Base-by-base conservation (phyloP, 2,888 invertebrate genomes). In the Adela reaumurella region DNA sequence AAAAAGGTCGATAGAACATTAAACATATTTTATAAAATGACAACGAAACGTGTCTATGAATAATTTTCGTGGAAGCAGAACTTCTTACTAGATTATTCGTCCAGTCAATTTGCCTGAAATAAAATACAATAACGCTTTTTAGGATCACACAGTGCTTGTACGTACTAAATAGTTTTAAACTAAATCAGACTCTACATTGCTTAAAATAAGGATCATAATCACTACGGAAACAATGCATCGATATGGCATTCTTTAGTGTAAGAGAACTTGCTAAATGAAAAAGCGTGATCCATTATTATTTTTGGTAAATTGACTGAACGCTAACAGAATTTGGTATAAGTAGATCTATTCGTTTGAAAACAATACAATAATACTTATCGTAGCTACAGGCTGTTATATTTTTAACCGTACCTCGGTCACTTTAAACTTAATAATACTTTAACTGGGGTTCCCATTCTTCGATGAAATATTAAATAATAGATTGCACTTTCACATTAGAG, bases 391-490 rank as follows among this genome's bases (percentile, higher is more conserved):
- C 14, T 35, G 4, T 70, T 74, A 77, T 77, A 78, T 77, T 74
- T 78, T 63, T 68, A 74, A 77, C 77, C 77, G 35, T 35, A 70
- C 64, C 60, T 63, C 70, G 78, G 78, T 76, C 72, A 64, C 68
- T 68, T 74, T 77, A 77, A 77, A 76, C 73, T 73, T 77, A 78
- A 76, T 78, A 78, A 78, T 78, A 78, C 78, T 78, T 74, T 74
- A 74, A 77, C 74, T 74, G 72, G 74, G 76, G 64, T 35, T 35
- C 62, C 65, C 67, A 61, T 62, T 19, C 63, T 65, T 66, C 65
- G 62, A 67, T 64, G 62, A 64, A 68, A 70, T 61, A 73, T 72
- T 76, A 76, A 64, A 71, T 70, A 69, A 70, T 66, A 65, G 77
- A 78, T 78, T 78, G 78, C 78, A 78, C 78, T 74, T 69, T 70